phyloP scores from a whole-genome alignment of 2,113 vertebrate species.

The Vimba vimba region DNA sequence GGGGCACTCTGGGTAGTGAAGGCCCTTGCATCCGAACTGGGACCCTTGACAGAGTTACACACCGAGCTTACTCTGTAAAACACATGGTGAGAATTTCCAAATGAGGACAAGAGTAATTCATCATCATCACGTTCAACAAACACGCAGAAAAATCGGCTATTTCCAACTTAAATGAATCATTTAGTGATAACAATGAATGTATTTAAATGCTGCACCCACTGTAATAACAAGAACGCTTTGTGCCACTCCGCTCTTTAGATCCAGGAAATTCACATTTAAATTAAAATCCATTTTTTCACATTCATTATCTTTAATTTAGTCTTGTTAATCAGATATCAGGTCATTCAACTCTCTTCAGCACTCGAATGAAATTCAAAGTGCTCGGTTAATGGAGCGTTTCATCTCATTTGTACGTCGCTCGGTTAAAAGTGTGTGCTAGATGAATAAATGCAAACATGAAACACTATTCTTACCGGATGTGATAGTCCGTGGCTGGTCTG shows the following conservation, averaged over 20 bases:
- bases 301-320: not conserved
- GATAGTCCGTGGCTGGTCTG: conserved; percentile 87
- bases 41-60: conserved; percentile 81
- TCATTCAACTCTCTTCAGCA: not conserved
- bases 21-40: conserved; percentile 82
- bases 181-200: not conserved
- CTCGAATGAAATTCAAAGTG: not conserved
- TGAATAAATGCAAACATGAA: not conserved
- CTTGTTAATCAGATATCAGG: not conserved
- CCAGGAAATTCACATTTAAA: not conserved
- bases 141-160: not conserved
- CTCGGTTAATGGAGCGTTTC: conserved; percentile 5
- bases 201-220: not conserved
- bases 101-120: not conserved
- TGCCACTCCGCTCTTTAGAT: not conserved
- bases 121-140: not conserved
- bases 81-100: not conserved
- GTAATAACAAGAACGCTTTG: not conserved
- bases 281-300: not conserved
- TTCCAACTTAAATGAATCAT: not conserved
- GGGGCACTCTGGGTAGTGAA: conserved; percentile 87
- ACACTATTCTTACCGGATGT: conserved; percentile 79
- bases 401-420: not conserved
- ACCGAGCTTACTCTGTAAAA: conserved; percentile 79
- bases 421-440: not conserved